Evolutionary conservation across 2,888 invertebrate genomes (phyloP).

Genomic region (Melieria omissa): DNA sequence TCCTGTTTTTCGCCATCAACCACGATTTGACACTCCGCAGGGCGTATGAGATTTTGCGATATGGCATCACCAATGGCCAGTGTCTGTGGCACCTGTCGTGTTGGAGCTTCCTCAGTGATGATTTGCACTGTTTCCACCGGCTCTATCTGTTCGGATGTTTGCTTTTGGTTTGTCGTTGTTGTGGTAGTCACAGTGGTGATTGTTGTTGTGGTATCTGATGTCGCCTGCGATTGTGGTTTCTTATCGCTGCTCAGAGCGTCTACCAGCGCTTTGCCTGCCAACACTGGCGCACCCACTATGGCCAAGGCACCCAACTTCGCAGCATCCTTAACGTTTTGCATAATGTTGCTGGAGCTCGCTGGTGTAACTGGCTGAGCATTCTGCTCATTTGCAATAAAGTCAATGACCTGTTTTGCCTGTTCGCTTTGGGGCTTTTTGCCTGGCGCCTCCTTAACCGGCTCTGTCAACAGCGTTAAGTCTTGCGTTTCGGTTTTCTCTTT

Average conservation of each 20-base stretch:
- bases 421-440: slow-evolving; percentile 16
- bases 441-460: slow-evolving; percentile 29
- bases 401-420: slow-evolving; percentile 48
- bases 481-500: neutral
- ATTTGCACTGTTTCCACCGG: neutral
- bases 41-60: slow-evolving; percentile 74
- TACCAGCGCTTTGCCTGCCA: slow-evolving; percentile 87
- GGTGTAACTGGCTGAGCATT: slow-evolving; percentile 7
- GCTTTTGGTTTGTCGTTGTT: slow-evolving; percentile 31
- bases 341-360: slow-evolving; percentile 43
- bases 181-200: slow-evolving; percentile 35
- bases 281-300: slow-evolving; percentile 85
- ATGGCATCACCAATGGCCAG: slow-evolving; percentile 74
- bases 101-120: slow-evolving; percentile 20
- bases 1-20: slow-evolving; percentile 73
- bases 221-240: slow-evolving; percentile 8
- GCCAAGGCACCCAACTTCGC: slow-evolving; percentile 88
- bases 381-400: slow-evolving; percentile 53
- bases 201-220: slow-evolving; percentile 21
- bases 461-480: slow-evolving; percentile 1
- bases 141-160: neutral
- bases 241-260: slow-evolving; percentile 78
- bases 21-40: slow-evolving; percentile 73
- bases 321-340: slow-evolving; percentile 71
- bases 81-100: slow-evolving; percentile 49